Conservation (phyloP, 2,888 invertebrate species). For the Iselma pallidipennis region DNA sequence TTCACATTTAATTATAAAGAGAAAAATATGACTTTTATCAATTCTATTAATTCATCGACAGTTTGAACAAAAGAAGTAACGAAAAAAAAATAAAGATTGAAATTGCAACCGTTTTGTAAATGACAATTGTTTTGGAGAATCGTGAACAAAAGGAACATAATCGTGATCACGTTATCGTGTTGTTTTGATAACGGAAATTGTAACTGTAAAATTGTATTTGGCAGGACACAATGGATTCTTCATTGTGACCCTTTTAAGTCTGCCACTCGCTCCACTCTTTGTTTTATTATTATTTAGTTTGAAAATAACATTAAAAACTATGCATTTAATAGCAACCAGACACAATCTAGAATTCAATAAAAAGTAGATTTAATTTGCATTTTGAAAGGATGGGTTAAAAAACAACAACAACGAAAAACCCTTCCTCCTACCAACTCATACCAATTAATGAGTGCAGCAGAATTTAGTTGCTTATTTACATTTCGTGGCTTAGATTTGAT, state of each 20-base stretch:
- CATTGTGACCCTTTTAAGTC: neutral
- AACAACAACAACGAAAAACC: neutral
- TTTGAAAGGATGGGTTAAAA: slow-evolving; percentile 16
- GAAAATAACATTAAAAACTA: no score
- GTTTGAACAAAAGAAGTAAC: neutral
- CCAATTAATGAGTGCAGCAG: slow-evolving; percentile 15
- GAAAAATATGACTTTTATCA: no score
- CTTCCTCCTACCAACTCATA: slow-evolving; percentile 1
- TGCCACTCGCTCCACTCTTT: no score
- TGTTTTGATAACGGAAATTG: slow-evolving; percentile 1
- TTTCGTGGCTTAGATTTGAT: slow-evolving; percentile 14
- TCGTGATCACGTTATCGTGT: neutral
- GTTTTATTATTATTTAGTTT: no score
- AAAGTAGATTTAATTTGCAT: slow-evolving; percentile 17
- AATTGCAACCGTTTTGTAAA: neutral
- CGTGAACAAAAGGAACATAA: neutral
- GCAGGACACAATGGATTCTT: neutral
- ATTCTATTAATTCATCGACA: neutral
- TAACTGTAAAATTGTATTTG: neutral
- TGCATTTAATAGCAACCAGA: no score
- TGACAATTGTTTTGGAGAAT: slow-evolving; percentile 1
- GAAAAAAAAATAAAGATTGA: no score
- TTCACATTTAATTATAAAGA: no score
- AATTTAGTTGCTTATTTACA: slow-evolving; percentile 23
- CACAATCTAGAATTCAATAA: no score